Evolutionary conservation across 2,797 vertebrate species (phyloP).

Genomic region (Lateolabrax maculatus): DNA sequence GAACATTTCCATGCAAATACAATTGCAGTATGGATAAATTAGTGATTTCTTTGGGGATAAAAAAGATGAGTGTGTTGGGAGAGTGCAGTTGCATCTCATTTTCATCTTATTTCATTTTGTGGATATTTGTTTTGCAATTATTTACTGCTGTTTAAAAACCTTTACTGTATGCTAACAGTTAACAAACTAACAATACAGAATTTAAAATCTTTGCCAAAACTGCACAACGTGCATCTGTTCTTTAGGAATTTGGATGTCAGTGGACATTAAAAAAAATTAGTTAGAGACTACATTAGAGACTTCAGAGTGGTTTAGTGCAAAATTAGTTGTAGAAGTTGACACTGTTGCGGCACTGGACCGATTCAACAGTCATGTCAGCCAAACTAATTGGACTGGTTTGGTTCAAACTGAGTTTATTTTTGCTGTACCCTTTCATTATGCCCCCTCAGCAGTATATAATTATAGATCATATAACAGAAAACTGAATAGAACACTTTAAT

Average conservation of each 20-base stretch:
- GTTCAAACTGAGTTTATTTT: constrained; percentile 19
- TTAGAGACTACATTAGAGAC: constrained; percentile 27
- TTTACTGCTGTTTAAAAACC: constrained; percentile 17
- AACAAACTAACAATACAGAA: not conserved
- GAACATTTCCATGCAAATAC: constrained; percentile 46
- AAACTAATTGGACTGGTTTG: constrained; percentile 33
- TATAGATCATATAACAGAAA: constrained; percentile 45
- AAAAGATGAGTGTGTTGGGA: constrained; percentile 2
- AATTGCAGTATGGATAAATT: constrained; percentile 41
- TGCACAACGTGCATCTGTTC: not conserved
- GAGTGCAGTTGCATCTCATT: constrained; percentile 39
- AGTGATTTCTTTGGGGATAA: constrained; percentile 30
- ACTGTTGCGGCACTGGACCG: constrained; percentile 24
- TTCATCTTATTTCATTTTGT: constrained; percentile 44
- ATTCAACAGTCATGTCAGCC: constrained; percentile 15
- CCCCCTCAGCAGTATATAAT: constrained; percentile 28
- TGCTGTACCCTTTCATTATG: constrained; percentile 35
- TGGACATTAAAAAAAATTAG: too few relatives aligned
- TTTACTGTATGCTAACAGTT: not conserved
- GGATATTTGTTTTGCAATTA: constrained; percentile 43
- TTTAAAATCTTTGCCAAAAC: constrained; percentile 3
- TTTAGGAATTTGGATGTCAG: not conserved
- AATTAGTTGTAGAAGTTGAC: constrained; percentile 53
- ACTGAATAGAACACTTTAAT: constrained; percentile 23
- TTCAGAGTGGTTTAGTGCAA: constrained; percentile 25